Evolutionary conservation across 2,113 vertebrate genomes (phyloP).

Genomic region (Elephantulus edwardii): DNA sequence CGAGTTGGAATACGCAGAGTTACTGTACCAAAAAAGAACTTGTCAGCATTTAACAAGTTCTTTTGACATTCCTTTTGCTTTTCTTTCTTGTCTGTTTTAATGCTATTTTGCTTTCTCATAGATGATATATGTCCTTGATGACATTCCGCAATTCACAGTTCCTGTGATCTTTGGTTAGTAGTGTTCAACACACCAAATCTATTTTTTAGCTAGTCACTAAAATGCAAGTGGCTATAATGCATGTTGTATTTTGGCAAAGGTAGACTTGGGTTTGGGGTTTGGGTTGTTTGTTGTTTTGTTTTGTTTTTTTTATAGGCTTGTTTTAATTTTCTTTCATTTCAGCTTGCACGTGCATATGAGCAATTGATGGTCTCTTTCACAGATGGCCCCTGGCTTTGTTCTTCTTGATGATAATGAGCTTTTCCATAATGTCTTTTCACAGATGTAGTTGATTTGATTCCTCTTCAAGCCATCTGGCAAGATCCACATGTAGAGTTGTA

Average conservation of each 20-base stretch:
- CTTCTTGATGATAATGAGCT: background rate
- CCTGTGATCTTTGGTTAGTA: background rate
- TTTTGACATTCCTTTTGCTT: background rate
- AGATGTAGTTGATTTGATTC: background rate
- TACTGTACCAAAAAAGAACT: background rate
- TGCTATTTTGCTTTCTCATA: background rate
- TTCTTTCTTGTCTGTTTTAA: background rate
- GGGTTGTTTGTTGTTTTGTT: too few species aligned
- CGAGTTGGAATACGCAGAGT: background rate
- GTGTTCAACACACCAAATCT: background rate
- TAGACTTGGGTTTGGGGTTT: too few species aligned
- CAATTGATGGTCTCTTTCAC: background rate
- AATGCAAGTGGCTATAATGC: background rate
- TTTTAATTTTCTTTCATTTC: background rate
- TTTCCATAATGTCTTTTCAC: background rate
- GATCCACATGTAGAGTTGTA: background rate
- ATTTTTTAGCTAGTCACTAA: background rate
- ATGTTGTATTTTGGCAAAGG: background rate
- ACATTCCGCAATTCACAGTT: background rate
- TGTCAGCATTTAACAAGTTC: background rate
- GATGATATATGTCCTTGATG: background rate
- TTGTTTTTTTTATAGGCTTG: background rate
- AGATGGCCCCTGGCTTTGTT: background rate
- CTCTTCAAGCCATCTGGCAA: background rate
- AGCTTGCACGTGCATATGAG: background rate